Base-by-base conservation (phyloP, 2,113 vertebrate species). In the Aphyosemion australe region DNA sequence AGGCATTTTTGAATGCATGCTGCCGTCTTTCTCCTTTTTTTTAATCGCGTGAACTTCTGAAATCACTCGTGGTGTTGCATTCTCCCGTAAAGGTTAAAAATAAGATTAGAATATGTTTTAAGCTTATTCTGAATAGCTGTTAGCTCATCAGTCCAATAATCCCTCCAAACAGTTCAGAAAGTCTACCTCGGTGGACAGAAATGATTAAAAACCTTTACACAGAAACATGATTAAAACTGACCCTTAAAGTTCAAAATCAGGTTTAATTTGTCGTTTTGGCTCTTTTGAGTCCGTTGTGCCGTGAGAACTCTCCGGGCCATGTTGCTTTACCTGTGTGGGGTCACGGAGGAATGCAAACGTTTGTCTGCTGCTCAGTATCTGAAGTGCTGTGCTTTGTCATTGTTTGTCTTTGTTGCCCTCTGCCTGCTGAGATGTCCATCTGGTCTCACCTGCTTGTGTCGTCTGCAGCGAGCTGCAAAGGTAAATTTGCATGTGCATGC, bases 371-470 rank as follows among this genome's bases (percentile, higher is more conserved):
- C 78, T 79, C 84, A 75, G 83, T 84, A 61, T 81, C 70, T 84
- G 59, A 83, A 39, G 59, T 87, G 83, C 78, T 73, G 50, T 76
- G 79, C 86, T 83, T 82, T 83, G 15, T 85, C 37, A 52, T 47
- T 82, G 71, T 88, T 51, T 87, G 79, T 85, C 57, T 62, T 54
- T 71, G 74, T 74, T 43, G 65, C 77, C 62, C 65, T 84, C 78
- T 80, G 78, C 82, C 84, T 57, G 51, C 83, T 82, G 88, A 91
- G 91, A 84, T 58, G 81, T 64, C 84, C 73, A 5, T 62, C 79
- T 83, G 76, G 73, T 80, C 85, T 90, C 84, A 57, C 59, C 79
- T 82, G 91, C 87, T 90, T 88, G 84, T 83, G 86, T 80, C 89
- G 80, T 83, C 87, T 81, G 57, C 89, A 79, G 80, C 72, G 72